Evolutionary conservation across 2,888 invertebrate species (phyloP).

Genomic region (Tenthredo amoena): DNA sequence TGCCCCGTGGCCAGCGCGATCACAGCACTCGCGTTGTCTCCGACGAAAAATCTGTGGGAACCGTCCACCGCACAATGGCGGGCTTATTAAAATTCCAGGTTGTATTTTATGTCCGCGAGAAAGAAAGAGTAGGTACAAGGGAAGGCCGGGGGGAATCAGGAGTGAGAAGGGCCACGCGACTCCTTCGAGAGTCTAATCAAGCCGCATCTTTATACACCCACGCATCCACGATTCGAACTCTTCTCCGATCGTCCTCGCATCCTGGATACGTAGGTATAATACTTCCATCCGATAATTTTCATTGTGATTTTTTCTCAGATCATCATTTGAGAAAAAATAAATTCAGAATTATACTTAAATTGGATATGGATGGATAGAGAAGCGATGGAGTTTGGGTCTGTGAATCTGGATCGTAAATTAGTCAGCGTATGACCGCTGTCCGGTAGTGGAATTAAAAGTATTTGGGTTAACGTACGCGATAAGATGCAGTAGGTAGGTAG

Average conservation of each 20-base stretch:
- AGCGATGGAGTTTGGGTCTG: constrained; percentile 52
- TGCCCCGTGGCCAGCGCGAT: constrained; percentile 7
- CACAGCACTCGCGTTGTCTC: constrained; percentile 56
- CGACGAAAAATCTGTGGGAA: constrained; percentile 70
- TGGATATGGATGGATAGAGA: not conserved
- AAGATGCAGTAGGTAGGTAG: constrained; percentile 10
- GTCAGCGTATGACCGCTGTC: constrained; percentile 24
- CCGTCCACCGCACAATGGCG: constrained; percentile 69
- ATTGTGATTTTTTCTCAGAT: not conserved
- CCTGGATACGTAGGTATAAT: not conserved
- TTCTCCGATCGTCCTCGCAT: constrained; percentile 14
- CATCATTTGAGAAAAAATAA: not conserved
- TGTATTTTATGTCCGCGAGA: constrained; percentile 72
- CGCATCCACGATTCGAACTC: constrained; percentile 61
- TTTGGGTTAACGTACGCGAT: constrained; percentile 50
- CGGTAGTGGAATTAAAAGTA: constrained; percentile 44
- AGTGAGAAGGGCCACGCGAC: constrained; percentile 68
- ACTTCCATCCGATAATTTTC: not conserved
- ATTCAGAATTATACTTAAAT: not conserved
- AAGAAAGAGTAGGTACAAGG: constrained; percentile 56
- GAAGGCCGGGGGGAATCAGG: constrained; percentile 56
- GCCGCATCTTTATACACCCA: constrained; percentile 69
- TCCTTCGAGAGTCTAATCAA: constrained; percentile 67
- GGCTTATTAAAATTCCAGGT: constrained; percentile 74
- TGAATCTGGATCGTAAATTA: not conserved